Evolutionary conservation across 2,888 invertebrate genomes (phyloP).

Genomic region (Cantharis nigra): DNA sequence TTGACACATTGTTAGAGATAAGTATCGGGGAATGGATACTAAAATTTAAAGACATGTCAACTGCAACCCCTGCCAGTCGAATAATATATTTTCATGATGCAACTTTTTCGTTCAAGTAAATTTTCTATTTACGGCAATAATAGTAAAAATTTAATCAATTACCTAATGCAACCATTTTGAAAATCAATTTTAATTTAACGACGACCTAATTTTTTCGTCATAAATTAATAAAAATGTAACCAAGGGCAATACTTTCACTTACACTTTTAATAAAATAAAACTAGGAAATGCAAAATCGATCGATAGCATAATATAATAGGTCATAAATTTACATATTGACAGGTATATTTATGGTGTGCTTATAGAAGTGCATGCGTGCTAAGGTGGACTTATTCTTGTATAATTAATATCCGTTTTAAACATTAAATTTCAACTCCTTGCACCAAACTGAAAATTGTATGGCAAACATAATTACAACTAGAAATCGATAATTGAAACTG

Average conservation of each 20-base stretch:
- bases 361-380: conserved; percentile 15
- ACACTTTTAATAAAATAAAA: conserved; percentile 7
- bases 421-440: not conserved
- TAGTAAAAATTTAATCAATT: not conserved
- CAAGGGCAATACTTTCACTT: conserved; percentile 6
- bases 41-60: not conserved
- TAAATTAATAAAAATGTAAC: not conserved
- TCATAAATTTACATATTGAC: conserved; percentile 19
- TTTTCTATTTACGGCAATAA: not conserved
- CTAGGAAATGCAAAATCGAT: conserved; percentile 19
- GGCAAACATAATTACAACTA: not conserved
- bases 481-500: not conserved
- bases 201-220: not conserved
- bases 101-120: not conserved
- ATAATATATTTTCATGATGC: not conserved
- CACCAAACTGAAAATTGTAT: not conserved
- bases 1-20: not conserved
- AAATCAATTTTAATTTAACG: not conserved
- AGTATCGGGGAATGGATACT: not conserved
- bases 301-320: conserved; percentile 7
- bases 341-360: conserved; percentile 14
- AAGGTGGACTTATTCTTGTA: conserved; percentile 13
- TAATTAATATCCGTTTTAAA: conserved; percentile 12
- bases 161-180: not conserved
- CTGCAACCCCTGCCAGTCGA: not conserved